Base-by-base conservation (phyloP, 2,888 invertebrate species). In the Oscheius sp. region DNA sequence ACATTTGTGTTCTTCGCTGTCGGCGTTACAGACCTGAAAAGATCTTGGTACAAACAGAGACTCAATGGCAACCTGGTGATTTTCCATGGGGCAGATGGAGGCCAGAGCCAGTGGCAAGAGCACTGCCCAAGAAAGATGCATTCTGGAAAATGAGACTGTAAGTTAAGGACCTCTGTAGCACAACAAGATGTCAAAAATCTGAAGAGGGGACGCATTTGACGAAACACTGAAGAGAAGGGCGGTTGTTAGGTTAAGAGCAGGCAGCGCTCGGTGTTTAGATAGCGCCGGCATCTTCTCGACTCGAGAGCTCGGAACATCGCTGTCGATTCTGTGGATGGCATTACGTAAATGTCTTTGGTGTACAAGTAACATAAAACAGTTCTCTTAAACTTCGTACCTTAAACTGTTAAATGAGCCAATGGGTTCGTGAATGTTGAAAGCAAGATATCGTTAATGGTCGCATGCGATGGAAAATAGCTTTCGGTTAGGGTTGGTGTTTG, bases 51-150 rank as follows among this genome's bases (percentile, higher is more conserved):
- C 32, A 68, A 21, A 21, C 2, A 48, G 11, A 53, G 5, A 2
- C 33, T 33, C 58, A 13, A n/a, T 47, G 21, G 42, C 29, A 68
- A 78, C 68, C 55, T 75, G 72, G 63, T 81, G 81, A 5, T 76
- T 65, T 47, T 83, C 79, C 81, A 80, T 79, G 32, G 83, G 83
- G 47, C 83, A 83, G 53, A 83, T 83, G 47, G 73, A 76, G 42
- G 78, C 80, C 35, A 78, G 13, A 21, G 73, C 77, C 37, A 77
- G 59, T 35, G 76, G 74, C n/a, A 76, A 51, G 37, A 80, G 51
- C n/a, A 63, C 29, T 29, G 74, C 59, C 50, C 55, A 72, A 42
- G 76, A 70, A 47, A 79, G 70, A 32, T 62, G 74, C 79, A 79
- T 79, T 68, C 66, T 66, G 57, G 48, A 72, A 70, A 70, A 47